phyloP scores from a whole-genome alignment of 2,797 vertebrate species.

The Catostomus latipinnis region DNA sequence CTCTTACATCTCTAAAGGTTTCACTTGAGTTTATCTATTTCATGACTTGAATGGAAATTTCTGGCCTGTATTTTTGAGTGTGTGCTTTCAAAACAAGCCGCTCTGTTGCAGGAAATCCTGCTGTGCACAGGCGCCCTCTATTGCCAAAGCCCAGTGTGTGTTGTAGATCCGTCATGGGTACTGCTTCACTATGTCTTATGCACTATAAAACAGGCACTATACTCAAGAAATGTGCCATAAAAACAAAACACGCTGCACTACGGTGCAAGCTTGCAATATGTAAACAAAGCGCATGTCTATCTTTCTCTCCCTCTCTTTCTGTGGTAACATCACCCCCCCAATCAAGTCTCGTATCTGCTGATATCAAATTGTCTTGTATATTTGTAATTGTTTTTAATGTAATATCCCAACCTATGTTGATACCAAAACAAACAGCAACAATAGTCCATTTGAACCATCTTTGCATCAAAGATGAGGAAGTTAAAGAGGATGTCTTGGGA shows the following conservation, averaged over 20 bases:
- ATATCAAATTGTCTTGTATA: neutral
- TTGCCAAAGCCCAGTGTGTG: constrained; percentile 65
- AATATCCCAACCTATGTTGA: neutral
- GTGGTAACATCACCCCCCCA: neutral
- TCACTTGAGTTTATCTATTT: constrained; percentile 45
- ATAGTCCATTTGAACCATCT: neutral
- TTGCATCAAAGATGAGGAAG: neutral
- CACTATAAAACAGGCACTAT: constrained; percentile 43
- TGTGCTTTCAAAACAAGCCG: constrained; percentile 42
- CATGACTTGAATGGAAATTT: constrained; percentile 43
- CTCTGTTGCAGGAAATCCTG: constrained; percentile 59
- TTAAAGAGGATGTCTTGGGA: constrained; percentile 9
- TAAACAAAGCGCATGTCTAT: constrained; percentile 42
- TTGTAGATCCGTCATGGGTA: constrained; percentile 22
- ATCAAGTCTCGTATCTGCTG: neutral
- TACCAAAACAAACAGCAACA: neutral
- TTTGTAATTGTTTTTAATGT: neutral
- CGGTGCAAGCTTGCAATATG: constrained; percentile 31
- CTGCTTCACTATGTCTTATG: constrained; percentile 23
- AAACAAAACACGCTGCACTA: constrained; percentile 39
- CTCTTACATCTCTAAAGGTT: constrained; percentile 35
- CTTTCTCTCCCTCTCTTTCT: constrained; percentile 29
- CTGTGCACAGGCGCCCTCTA: constrained; percentile 85
- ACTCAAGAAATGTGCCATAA: constrained; percentile 53
- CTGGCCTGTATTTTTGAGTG: constrained; percentile 32